These are phyloP conservation scores for Fukomys damarensis DNA, from an alignment of 2,113 vertebrate species.

Conservation along the genomic window DNA sequence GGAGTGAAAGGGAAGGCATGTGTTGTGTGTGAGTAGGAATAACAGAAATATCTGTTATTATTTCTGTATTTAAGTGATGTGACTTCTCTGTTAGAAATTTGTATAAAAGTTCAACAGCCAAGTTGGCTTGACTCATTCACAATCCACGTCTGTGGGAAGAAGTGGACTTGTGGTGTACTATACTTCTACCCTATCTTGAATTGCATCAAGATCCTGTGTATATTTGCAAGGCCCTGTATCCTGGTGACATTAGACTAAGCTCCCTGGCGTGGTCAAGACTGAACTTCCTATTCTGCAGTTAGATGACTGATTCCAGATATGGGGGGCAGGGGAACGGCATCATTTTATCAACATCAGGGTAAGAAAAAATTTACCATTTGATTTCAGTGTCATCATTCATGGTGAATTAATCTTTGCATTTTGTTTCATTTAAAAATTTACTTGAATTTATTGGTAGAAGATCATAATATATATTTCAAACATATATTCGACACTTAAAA, in stretches of 20 bases:
- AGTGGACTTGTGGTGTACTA: fast-evolving
- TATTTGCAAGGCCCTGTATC: not conserved
- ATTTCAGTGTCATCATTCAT: not conserved
- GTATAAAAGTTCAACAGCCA: not conserved
- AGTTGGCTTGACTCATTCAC: fast-evolving
- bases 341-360: not conserved
- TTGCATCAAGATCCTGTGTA: fast-evolving
- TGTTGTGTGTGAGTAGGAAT: not conserved
- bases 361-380: not conserved
- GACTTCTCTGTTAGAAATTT: not conserved
- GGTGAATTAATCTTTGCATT: not conserved
- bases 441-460: not conserved
- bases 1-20: not conserved
- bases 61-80: not conserved
- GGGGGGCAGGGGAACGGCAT: not conserved
- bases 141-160: fast-evolving
- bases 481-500: not conserved
- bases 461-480: not conserved
- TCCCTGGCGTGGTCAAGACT: fast-evolving
- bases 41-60: not conserved
- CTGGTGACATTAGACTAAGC: not conserved
- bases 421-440: not conserved
- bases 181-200: not conserved
- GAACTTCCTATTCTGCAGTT: not conserved
- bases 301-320: not conserved